Evolutionary conservation across 2,113 vertebrate species (phyloP), one percentile per base, ranked within the genome.

Genomic region (Brachyhypopomus occidentalis): DNA sequence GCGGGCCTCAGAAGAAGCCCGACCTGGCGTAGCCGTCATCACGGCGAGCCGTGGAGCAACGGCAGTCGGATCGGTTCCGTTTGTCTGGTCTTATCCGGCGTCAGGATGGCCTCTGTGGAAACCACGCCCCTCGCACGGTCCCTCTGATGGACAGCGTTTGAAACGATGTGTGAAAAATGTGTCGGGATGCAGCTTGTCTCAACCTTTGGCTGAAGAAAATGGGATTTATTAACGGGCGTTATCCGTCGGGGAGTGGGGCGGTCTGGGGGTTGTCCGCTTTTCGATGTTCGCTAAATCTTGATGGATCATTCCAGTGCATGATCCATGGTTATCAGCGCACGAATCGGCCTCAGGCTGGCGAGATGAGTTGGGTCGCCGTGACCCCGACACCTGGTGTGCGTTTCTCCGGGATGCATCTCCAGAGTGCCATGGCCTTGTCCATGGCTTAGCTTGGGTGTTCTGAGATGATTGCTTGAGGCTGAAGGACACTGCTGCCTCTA

Each of bases 31-130:
- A 30, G 25, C 45, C 56, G 45, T 66, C 25, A 74, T 74, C 58
- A 23, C 19, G 23, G 23, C 27, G 20, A 30, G 27, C 59, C 64
- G 56, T 48, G 23, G 69, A 48, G 64, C 78, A 34, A 72, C 78
- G 56, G 55, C 62, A 52, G 52, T 36, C 52, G 45, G 62, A 8
- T 41, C 56, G 25, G 74, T 55, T 80, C 22, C n/a, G 52, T 30
- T 41, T 22, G 59, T 34, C 6, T 77, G 41, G 25, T 45, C 19
- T 75, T 62, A 22, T 36, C 34, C 64, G 17, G 64, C 34, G 27
- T 67, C 19, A 67, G 14, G 27, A 67, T 7, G 64, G 17, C 56
- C 34, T 60, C 74, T n/a, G 9, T 14, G 58, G 58, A 76, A 58
- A 76, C 74, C 0, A 27, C 34, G 64, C 20, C 34, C 73, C 52